Conservation (phyloP, 2,888 invertebrate species). For the Beris morrisii region DNA sequence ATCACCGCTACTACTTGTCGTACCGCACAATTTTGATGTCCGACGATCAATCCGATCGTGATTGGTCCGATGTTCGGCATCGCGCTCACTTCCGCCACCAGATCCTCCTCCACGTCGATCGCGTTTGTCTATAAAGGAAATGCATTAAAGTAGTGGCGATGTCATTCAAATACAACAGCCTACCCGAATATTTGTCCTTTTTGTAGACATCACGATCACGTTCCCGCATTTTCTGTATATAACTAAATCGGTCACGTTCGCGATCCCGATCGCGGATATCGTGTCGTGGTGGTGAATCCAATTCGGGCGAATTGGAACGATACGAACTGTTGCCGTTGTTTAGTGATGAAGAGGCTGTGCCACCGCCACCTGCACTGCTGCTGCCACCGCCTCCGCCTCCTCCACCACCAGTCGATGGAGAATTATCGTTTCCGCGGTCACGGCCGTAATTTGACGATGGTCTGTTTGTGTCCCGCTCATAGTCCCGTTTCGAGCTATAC, state of each 20-base stretch:
- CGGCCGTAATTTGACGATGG: conserved; percentile 50
- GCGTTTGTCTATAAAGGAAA: conserved; percentile 65
- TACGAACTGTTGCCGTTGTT: conserved; percentile 71
- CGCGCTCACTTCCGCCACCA: conserved; percentile 53
- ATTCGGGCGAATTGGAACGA: conserved; percentile 73
- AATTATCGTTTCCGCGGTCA: conserved; percentile 51
- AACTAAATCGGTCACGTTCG: conserved; percentile 61
- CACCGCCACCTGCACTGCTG: conserved; percentile 43
- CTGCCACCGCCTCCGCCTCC: conserved; percentile 33
- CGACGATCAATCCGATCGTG: conserved; percentile 78
- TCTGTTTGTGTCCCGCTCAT: conserved; percentile 57
- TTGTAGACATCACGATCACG: conserved; percentile 87
- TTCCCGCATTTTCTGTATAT: conserved; percentile 56
- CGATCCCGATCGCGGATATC: conserved; percentile 59
- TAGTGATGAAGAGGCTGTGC: conserved; percentile 34
- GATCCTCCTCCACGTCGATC: conserved; percentile 58
- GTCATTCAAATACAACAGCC: conserved; percentile 40
- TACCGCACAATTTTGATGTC: conserved; percentile 53
- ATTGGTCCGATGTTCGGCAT: conserved; percentile 81
- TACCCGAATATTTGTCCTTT: conserved; percentile 89
- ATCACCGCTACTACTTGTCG: conserved; percentile 47
- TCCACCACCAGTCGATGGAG: conserved; percentile 45
- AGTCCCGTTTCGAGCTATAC: conserved; percentile 77
- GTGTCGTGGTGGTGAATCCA: conserved; percentile 67
- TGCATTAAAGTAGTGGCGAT: not conserved